These are phyloP conservation scores for Falco berigora DNA, from an alignment of 2,797 vertebrate genomes.

Conservation along the genomic window DNA sequence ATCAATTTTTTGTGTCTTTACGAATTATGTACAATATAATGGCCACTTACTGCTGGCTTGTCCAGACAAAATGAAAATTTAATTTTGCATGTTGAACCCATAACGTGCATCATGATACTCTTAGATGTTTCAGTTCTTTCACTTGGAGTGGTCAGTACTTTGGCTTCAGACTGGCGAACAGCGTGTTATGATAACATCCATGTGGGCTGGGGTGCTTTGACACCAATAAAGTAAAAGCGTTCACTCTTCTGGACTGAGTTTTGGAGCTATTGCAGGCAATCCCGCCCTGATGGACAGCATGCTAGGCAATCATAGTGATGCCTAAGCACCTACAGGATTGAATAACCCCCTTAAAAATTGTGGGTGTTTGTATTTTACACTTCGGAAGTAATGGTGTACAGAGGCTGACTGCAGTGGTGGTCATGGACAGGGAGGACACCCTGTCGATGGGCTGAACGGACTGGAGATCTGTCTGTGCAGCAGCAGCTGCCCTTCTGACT, in stretches of 20 bases:
- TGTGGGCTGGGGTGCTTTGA: background rate
- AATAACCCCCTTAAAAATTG: background rate
- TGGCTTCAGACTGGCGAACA: background rate
- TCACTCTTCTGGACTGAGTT: background rate
- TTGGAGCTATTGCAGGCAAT: background rate
- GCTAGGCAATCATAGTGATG: background rate
- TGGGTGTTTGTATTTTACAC: background rate
- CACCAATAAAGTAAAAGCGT: background rate
- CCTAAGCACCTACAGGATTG: background rate
- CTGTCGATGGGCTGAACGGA: background rate
- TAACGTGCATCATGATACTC: background rate
- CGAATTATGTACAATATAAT: background rate
- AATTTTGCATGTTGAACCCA: background rate
- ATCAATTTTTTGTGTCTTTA: background rate
- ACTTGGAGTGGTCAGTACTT: background rate
- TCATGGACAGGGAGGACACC: accelerated
- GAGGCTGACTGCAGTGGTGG: background rate
- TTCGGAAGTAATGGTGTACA: background rate
- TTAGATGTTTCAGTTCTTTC: background rate
- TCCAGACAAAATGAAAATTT: background rate
- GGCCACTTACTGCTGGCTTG: background rate
- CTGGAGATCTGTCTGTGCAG: background rate
- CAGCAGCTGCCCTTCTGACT: background rate
- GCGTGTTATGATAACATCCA: accelerated
- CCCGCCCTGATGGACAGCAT: background rate